These are phyloP conservation scores for Diarsia rubi DNA, from an alignment of 2,888 invertebrate genomes.

Conservation along the genomic window DNA sequence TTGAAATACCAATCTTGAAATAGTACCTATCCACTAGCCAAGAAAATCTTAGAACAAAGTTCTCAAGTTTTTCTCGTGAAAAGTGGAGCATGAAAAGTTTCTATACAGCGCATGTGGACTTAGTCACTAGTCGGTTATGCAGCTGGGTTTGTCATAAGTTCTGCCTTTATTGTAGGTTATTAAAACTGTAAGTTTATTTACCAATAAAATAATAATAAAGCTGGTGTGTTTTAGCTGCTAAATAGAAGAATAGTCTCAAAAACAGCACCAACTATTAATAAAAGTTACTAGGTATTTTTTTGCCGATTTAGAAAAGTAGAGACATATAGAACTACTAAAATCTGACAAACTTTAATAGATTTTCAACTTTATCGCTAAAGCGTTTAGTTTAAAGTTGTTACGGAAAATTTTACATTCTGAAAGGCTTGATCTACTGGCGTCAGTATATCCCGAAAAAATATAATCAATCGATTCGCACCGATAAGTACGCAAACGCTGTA, in stretches of 20 bases:
- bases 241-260: neutral
- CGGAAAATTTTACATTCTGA: too few relatives aligned
- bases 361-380: too few relatives aligned
- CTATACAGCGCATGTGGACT: neutral
- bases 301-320: neutral
- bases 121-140: constrained; percentile 20
- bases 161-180: neutral
- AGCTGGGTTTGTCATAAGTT: constrained; percentile 6
- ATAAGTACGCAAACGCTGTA: neutral
- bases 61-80: constrained; percentile 12
- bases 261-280: neutral
- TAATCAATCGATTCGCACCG: neutral
- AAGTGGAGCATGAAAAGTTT: constrained; percentile 8
- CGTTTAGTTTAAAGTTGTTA: too few relatives aligned
- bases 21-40: neutral
- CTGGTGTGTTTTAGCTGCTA: neutral
- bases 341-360: too few relatives aligned
- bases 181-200: neutral
- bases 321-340: too few relatives aligned
- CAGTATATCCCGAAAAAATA: too few relatives aligned
- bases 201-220: neutral
- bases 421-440: too few relatives aligned
- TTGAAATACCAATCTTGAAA: neutral
- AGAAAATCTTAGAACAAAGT: neutral
- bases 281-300: too few relatives aligned